These are phyloP conservation scores for Athene cunicularia DNA, from an alignment of 2,113 vertebrate genomes.

Conservation along the genomic window DNA sequence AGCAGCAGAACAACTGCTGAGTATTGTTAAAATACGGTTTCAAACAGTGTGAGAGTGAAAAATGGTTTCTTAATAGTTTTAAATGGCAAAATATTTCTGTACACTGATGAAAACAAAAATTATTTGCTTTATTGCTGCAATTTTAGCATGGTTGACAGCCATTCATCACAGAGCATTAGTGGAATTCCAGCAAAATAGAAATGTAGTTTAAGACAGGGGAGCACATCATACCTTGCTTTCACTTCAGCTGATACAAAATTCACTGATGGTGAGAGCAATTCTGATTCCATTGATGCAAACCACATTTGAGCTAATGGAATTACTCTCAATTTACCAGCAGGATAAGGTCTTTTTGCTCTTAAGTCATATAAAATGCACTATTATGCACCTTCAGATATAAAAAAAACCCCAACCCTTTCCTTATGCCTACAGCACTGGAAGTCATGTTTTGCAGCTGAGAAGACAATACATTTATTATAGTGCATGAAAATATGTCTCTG, in stretches of 20 bases:
- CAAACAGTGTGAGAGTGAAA: neutral
- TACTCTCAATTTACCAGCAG: neutral
- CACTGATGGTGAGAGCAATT: neutral
- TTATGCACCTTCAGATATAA: neutral
- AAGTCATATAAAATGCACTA: neutral
- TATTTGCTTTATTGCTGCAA: neutral
- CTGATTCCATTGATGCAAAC: neutral
- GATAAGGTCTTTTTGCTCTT: neutral
- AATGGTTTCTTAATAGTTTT: neutral
- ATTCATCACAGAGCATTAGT: neutral
- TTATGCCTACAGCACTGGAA: neutral
- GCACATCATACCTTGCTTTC: neutral
- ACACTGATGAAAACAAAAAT: neutral
- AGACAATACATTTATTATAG: neutral
- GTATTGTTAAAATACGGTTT: neutral
- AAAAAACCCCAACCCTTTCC: neutral
- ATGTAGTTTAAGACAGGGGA: neutral
- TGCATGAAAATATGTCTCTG: neutral
- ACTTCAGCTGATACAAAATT: neutral
- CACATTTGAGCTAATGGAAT: neutral
- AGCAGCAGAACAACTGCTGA: neutral
- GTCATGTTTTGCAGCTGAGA: neutral
- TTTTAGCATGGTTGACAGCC: rapidly evolving
- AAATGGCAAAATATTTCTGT: neutral
- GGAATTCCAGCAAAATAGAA: neutral